A percentile compares a stretch with the other conserved stretches of the same genome.
Conservation (phyloP, 1,140 invertebrate genomes). For the Ostrea denselamellosa region DNA sequence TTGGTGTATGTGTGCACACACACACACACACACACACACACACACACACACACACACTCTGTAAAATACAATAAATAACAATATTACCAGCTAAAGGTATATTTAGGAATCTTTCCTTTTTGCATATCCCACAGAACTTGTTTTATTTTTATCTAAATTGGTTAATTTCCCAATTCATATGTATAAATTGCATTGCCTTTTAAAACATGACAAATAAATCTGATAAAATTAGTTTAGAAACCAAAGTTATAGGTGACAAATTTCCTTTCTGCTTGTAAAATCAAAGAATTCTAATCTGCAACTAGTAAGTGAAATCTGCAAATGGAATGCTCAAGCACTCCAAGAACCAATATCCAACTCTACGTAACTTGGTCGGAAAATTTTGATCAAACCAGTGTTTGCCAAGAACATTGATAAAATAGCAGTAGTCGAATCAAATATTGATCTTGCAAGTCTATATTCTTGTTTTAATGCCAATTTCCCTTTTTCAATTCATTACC, state of each 20-base stretch:
- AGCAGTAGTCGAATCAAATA: constrained; percentile 35
- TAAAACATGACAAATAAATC: not conserved
- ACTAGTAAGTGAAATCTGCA: not conserved
- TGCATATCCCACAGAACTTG: not conserved
- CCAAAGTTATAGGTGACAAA: not conserved
- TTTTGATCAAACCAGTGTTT: not conserved
- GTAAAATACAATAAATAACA: not conserved
- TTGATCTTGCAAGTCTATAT: constrained; percentile 19
- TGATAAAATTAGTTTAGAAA: constrained; percentile 2
- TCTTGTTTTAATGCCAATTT: constrained; percentile 37
- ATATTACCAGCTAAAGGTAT: not conserved
- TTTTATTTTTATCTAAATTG: not conserved
- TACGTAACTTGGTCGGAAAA: not conserved
- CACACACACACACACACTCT: not conserved
- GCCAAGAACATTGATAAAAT: constrained; percentile 29
- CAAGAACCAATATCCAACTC: not conserved
- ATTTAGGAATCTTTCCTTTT: not conserved
- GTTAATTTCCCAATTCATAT: not conserved
- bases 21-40: too few relatives aligned
- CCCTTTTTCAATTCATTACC: constrained; percentile 37
- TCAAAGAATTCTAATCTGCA: constrained; percentile 8
- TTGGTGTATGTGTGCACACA: too few relatives aligned
- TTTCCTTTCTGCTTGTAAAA: not conserved
- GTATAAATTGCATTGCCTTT: not conserved
- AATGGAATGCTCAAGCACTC: not conserved